These are phyloP conservation scores for Proctacanthus coquilletti DNA, from an alignment of 1,140 invertebrate species.

Conservation along the genomic window DNA sequence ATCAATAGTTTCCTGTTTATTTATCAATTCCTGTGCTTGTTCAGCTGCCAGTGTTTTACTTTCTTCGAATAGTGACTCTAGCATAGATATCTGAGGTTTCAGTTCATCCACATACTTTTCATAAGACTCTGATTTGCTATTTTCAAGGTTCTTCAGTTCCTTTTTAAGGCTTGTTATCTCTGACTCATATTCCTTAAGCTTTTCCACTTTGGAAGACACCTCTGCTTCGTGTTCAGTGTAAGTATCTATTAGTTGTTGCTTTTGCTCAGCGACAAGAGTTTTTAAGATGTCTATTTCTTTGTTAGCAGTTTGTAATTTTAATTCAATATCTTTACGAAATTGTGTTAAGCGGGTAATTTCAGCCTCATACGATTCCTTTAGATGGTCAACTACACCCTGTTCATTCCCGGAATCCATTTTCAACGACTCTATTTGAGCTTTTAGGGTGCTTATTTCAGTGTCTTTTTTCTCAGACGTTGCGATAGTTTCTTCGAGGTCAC, in stretches of 20 bases:
- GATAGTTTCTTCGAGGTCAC: constrained; percentile 12
- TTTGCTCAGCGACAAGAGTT: constrained; percentile 20
- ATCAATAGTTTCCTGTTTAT: constrained; percentile 24
- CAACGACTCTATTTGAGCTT: too few species aligned
- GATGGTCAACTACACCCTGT: too few species aligned
- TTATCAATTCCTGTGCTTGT: constrained; percentile 15
- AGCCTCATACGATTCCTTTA: too few species aligned
- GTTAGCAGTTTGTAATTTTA: constrained; percentile 4
- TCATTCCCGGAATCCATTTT: too few species aligned
- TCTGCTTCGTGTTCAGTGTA: constrained; percentile 20
- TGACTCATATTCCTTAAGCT: constrained; percentile 30
- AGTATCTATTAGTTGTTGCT: constrained; percentile 24
- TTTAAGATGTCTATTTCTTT: constrained; percentile 20
- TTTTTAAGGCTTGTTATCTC: constrained; percentile 29
- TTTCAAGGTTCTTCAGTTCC: constrained; percentile 30
- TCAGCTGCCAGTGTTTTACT: constrained; percentile 16
- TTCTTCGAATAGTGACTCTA: constrained; percentile 7
- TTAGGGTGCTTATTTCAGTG: too few species aligned
- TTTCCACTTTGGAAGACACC: constrained; percentile 34
- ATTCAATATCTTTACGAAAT: constrained; percentile 14
- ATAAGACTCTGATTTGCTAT: constrained; percentile 3
- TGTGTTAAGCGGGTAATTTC: neutral
- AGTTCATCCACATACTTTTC: constrained; percentile 10
- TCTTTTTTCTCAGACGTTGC: neutral
- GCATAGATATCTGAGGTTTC: constrained; percentile 9